phyloP scores from a whole-genome alignment of 2,113 vertebrate species.

The Syngnathus floridae region DNA sequence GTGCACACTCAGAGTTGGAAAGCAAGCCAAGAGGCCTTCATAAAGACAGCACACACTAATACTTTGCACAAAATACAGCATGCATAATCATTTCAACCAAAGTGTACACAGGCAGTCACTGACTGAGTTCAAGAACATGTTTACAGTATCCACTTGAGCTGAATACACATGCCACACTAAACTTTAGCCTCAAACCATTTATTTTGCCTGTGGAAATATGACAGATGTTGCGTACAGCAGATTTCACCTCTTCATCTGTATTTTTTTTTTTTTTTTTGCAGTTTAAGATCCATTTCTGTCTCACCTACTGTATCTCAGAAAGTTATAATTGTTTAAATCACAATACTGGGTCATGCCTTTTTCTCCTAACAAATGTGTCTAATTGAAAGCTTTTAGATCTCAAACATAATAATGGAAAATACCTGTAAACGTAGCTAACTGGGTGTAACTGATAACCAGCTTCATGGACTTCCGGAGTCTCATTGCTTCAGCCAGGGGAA shows the following conservation, averaged over 20 bases:
- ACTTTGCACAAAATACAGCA: conserved; percentile 2
- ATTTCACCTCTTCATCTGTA: neutral
- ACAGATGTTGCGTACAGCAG: neutral
- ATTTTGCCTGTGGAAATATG: neutral
- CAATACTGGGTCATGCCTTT: neutral
- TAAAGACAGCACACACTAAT: neutral
- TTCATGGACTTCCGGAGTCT: conserved; percentile 20
- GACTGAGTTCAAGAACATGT: neutral
- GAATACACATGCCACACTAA: neutral
- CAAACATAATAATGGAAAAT: conserved; percentile 2
- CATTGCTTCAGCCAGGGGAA: conserved; percentile 15
- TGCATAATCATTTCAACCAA: neutral
- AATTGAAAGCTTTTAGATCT: conserved; percentile 8
- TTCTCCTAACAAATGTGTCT: neutral
- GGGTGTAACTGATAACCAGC: conserved; percentile 22
- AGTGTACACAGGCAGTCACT: neutral
- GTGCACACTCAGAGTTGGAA: conserved; percentile 3
- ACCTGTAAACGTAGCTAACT: conserved; percentile 9
- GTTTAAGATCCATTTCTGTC: neutral
- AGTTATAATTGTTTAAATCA: neutral
- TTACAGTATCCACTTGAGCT: neutral
- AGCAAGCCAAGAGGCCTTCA: no score
- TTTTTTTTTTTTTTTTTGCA: neutral
- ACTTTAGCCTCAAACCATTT: neutral
- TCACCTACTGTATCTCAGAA: neutral